Conservation (phyloP, 2,113 vertebrate genomes). For the Aspidoscelis tigris region DNA sequence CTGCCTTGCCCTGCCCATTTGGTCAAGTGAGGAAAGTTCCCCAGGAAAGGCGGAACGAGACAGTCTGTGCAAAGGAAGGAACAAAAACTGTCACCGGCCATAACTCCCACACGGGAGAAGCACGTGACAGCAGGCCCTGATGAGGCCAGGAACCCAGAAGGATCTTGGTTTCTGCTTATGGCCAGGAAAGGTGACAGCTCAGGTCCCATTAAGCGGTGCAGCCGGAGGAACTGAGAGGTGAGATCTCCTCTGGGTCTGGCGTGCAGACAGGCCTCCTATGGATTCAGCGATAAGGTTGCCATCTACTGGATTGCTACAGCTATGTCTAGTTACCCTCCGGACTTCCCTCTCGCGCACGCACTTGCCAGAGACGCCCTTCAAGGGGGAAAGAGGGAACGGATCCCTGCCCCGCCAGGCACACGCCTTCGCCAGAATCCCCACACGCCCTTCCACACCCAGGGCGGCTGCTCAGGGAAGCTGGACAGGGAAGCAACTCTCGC, state of each 20-base stretch:
- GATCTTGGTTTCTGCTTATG: not conserved
- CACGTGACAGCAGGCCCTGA: not conserved
- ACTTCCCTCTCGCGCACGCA: not conserved
- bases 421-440: too few species aligned
- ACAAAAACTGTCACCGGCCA: not conserved
- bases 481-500: not conserved
- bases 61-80: not conserved
- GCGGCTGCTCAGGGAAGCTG: not conserved
- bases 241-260: not conserved
- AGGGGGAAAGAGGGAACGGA: not conserved
- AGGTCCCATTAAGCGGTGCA: not conserved
- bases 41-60: not conserved
- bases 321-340: not conserved
- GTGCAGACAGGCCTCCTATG: not conserved
- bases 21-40: too few species aligned
- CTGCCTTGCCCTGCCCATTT: too few species aligned
- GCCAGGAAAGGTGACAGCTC: not conserved
- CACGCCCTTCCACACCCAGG: not conserved
- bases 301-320: conserved; percentile 18
- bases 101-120: too few species aligned
- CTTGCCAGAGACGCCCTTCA: not conserved
- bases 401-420: too few species aligned
- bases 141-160: too few species aligned
- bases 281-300: conserved; percentile 30
- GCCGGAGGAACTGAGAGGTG: not conserved